phyloP scores from a whole-genome alignment of 2,797 vertebrate species.

The Chaenodraco wilsoni region DNA sequence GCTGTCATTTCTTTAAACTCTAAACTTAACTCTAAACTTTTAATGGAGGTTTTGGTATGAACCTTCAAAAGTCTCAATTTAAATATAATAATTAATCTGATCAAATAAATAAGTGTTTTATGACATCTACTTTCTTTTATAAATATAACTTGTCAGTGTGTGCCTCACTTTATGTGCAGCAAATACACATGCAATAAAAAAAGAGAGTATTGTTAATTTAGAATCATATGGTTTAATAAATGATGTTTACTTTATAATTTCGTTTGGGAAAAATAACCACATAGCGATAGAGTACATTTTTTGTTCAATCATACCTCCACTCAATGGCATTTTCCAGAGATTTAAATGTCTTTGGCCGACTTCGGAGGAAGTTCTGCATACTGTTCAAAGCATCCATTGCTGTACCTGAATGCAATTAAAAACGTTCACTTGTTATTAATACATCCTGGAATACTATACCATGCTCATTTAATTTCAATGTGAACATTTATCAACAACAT shows the following conservation, averaged over 20 bases:
- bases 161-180: too few species aligned
- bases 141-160: too few species aligned
- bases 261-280: background rate
- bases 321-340: constrained; percentile 98
- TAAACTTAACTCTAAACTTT: too few species aligned
- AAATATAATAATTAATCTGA: too few species aligned
- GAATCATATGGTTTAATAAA: background rate
- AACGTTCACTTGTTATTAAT: background rate
- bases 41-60: too few species aligned
- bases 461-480: background rate
- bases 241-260: background rate
- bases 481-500: background rate
- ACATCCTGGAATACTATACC: background rate
- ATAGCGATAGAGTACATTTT: background rate
- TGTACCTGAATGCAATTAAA: constrained; percentile 84
- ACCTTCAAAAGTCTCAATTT: too few species aligned
- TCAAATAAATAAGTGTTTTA: too few species aligned
- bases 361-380: constrained; percentile 99
- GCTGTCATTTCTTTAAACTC: background rate
- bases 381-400: constrained; percentile 99
- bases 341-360: constrained; percentile 97
- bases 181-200: too few species aligned
- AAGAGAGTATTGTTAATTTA: too few species aligned
- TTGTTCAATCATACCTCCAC: constrained; percentile 88
- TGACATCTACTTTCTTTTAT: too few species aligned